Evolutionary conservation across 30 jellyfish, hydroid and myxozoan species (phyloP).

Genomic region (Mastigias papua): DNA sequence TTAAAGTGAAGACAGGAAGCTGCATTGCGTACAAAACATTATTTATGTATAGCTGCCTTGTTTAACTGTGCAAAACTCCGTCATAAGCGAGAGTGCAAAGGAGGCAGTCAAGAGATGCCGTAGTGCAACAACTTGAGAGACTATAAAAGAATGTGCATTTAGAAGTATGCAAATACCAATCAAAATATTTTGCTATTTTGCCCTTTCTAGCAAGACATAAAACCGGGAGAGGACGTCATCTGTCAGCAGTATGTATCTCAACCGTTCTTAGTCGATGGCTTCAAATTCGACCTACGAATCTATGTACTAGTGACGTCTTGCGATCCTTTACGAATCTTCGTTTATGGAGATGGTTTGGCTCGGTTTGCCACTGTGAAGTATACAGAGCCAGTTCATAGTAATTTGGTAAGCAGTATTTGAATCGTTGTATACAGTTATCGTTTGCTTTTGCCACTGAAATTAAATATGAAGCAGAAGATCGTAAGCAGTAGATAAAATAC

Average conservation of each 20-base stretch:
- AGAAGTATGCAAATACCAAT: too few relatives aligned
- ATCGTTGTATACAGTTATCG: not conserved
- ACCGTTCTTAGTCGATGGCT: constrained; percentile 96
- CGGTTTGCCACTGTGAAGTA: constrained; percentile 96
- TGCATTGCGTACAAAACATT: too few relatives aligned
- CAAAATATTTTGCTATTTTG: not conserved
- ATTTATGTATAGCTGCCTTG: too few relatives aligned
- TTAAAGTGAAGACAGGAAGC: too few relatives aligned
- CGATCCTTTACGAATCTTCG: constrained; percentile 90
- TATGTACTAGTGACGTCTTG: constrained; percentile 94
- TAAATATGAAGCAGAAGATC: not conserved
- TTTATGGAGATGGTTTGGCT: constrained; percentile 94
- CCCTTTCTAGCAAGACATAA: constrained; percentile 82
- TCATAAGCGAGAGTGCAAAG: too few relatives aligned
- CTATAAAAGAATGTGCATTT: too few relatives aligned
- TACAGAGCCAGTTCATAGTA: constrained; percentile 75
- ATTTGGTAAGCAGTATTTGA: constrained; percentile 57
- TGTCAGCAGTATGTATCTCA: constrained; percentile 96
- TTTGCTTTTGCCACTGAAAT: not conserved
- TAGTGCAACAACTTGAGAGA: too few relatives aligned
- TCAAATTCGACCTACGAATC: constrained; percentile 94
- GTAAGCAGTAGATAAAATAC: not conserved
- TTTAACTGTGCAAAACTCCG: too few relatives aligned
- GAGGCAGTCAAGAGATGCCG: too few relatives aligned
- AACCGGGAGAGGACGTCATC: constrained; percentile 93